Conservation (phyloP, 2,888 invertebrate genomes). For the Camponotus fellah region DNA sequence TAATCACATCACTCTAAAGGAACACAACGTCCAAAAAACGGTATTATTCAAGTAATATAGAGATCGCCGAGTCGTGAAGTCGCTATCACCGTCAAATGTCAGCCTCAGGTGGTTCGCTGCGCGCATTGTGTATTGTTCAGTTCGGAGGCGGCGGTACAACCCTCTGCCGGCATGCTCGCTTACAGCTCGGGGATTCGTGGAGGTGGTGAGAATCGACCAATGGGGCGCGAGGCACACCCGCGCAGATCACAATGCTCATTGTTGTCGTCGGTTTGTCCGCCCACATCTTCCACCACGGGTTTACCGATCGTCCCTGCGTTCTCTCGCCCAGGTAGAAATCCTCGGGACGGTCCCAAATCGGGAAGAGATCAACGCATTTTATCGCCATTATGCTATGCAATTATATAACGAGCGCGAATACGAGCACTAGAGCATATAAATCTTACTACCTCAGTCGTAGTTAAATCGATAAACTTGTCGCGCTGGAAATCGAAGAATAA, state of each 20-base stretch:
- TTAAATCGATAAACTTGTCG: constrained; percentile 14
- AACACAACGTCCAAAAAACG: background rate
- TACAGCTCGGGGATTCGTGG: constrained; percentile 77
- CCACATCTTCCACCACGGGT: constrained; percentile 78
- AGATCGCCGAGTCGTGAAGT: background rate
- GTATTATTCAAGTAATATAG: too few species aligned
- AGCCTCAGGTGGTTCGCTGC: constrained; percentile 51
- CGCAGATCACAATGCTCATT: constrained; percentile 86
- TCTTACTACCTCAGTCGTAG: background rate
- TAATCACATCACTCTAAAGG: background rate
- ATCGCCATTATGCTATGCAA: constrained; percentile 2
- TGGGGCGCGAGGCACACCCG: constrained; percentile 82
- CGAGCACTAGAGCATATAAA: background rate
- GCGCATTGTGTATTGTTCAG: constrained; percentile 84
- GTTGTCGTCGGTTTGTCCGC: constrained; percentile 84
- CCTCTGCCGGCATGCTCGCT: constrained; percentile 75
- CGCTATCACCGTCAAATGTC: background rate
- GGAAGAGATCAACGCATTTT: constrained; percentile 6
- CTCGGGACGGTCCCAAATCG: constrained; percentile 34
- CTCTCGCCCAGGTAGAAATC: constrained; percentile 68
- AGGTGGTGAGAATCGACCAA: constrained; percentile 82
- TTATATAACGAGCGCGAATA: background rate
- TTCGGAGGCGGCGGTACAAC: constrained; percentile 77
- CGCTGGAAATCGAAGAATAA: background rate
- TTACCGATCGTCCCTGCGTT: constrained; percentile 48